Percentiles rank a stretch among this genome's conserved stretches.
These are phyloP conservation scores for Pseudomyrmex pallidus DNA, from an alignment of 1,140 invertebrate genomes.

Conservation along the genomic window DNA sequence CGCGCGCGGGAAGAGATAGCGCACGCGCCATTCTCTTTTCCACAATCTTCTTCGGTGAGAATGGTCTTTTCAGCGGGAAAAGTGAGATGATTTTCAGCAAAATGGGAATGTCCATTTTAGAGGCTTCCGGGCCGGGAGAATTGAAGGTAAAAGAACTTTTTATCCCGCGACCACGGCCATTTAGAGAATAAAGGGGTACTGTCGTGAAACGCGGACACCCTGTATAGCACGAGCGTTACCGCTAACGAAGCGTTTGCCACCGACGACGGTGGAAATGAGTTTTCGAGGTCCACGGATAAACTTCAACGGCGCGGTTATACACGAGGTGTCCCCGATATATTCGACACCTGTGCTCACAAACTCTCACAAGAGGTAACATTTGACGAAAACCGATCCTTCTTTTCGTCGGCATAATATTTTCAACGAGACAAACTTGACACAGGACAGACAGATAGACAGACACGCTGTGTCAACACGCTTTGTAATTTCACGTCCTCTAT, in stretches of 20 bases:
- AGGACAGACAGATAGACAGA: no score
- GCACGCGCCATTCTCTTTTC: no score
- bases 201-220: constrained; percentile 4
- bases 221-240: constrained; percentile 1
- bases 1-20: no score
- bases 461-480: no score
- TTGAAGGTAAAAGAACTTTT: neutral
- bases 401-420: no score
- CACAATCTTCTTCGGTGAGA: no score
- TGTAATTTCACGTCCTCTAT: neutral
- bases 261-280: constrained; percentile 57
- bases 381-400: no score
- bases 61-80: neutral
- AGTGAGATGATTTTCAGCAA: neutral
- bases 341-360: neutral
- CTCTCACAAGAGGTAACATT: neutral
- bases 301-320: neutral
- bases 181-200: constrained; percentile 7
- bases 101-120: neutral
- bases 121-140: neutral
- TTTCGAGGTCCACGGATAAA: constrained; percentile 46
- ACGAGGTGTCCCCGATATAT: neutral
- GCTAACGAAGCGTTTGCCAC: constrained; percentile 38
- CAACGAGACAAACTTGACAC: no score
- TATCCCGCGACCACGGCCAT: neutral